Evolutionary conservation across 2,888 invertebrate genomes (phyloP), one percentile per base, ranked within the genome.

Genomic region (Ichneumon xanthorius): DNA sequence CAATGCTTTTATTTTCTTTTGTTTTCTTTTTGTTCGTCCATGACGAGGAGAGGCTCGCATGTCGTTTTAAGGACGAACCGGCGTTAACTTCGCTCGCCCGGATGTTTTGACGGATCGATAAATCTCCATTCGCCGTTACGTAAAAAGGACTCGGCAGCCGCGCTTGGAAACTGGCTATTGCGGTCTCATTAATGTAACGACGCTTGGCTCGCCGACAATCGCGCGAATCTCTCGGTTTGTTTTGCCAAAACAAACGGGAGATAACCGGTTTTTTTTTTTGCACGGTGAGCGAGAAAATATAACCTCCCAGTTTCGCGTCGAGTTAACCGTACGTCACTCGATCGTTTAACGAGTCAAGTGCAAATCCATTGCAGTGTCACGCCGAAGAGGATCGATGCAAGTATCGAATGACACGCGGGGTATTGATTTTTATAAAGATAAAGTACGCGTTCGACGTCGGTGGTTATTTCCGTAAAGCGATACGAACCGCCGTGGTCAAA

Each of bases 61-160:
- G 33, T 45, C 63, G 14, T 16, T 19, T 48, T 48, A 58, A 26
- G n/a, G 22, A 22, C 22, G 14, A 58, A 4, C 58, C 58, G 55
- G 55, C 2, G 19, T 2, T 61, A 26, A 33, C n/a, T 3, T 53
- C 26, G 33, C 22, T 63, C 53, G 50, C 45, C 65, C 48, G 65
- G 63, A 40, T 78, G 70, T 78, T 58, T 22, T 55, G 53, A 55
- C 70, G 78, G 63, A 82, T 65, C 67, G 19, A 84, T 77, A 30
- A 80, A 76, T 71, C 65, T 55, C 37, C 37, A 26, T n/a, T 48
- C 22, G 14, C 7, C 22, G 65, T 80, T 73, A 73, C 72, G 80
- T 73, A 30, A 72, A 55, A 80, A 65, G 40, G 11, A 58, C 33
- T 33, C 68, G 19, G 45, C 26, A 76, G 50, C 50, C 40, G 70